These are phyloP conservation scores for Blastomussa wellsi DNA, from an alignment of 92 coral and sea anemone genomes.

Conservation along the genomic window DNA sequence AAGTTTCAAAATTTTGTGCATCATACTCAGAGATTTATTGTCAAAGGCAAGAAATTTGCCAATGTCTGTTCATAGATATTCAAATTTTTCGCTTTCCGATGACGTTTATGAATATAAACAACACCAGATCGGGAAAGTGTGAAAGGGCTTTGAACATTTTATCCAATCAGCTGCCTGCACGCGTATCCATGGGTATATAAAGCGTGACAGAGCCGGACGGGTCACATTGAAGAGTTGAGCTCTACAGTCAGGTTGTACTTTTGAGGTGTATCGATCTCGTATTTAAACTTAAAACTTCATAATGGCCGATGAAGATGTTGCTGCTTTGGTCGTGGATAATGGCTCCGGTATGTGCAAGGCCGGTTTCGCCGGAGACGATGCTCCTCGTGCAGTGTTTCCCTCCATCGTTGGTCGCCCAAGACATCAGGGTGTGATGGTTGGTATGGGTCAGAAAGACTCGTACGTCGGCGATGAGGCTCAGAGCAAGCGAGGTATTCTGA, in stretches of 20 bases:
- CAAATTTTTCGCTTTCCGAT: constrained; percentile 33
- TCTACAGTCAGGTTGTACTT: background rate
- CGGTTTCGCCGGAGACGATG: constrained; percentile 85
- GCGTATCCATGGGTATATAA: constrained; percentile 1
- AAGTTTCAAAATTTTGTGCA: background rate
- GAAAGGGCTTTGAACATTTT: background rate
- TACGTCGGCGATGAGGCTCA: constrained; percentile 84
- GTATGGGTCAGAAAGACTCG: constrained; percentile 83
- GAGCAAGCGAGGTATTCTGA: constrained; percentile 79
- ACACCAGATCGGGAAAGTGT: background rate
- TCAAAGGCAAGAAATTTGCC: background rate
- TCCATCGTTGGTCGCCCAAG: constrained; percentile 82
- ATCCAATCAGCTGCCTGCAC: constrained; percentile 28
- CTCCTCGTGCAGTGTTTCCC: constrained; percentile 81
- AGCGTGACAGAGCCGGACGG: background rate
- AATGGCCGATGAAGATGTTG: constrained; percentile 84
- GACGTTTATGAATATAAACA: background rate
- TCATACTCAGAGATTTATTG: background rate
- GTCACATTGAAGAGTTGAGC: background rate
- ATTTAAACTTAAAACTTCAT: background rate
- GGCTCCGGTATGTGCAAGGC: constrained; percentile 88
- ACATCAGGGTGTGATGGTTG: constrained; percentile 82
- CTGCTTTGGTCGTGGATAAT: constrained; percentile 75
- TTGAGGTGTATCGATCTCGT: background rate
- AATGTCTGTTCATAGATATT: background rate